Evolutionary conservation across 2,888 invertebrate genomes (phyloP).

Genomic region (Tribolium freemani): DNA sequence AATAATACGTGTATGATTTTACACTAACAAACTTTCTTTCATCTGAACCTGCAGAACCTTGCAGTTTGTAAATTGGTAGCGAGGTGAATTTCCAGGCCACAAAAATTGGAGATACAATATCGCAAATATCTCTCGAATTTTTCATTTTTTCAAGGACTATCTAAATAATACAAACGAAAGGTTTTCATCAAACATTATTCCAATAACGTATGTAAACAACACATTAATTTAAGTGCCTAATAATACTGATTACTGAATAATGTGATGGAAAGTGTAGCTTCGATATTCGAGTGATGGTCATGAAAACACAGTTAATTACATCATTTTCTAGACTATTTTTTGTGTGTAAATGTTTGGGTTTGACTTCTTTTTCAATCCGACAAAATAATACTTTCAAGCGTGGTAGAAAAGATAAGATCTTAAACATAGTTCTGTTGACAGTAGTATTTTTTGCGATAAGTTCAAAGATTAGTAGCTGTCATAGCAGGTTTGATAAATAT

Average conservation of each 20-base stretch:
- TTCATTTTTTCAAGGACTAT: too few relatives aligned
- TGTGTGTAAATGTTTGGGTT: slow-evolving; percentile 1
- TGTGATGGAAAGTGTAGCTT: not conserved
- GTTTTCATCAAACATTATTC: too few relatives aligned
- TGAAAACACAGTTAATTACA: not conserved
- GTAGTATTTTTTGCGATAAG: not conserved
- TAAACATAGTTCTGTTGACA: not conserved
- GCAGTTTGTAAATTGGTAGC: not conserved
- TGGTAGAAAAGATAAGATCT: not conserved
- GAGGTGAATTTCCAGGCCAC: not conserved
- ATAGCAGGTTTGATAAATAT: not conserved
- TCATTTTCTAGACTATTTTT: not conserved
- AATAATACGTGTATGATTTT: not conserved
- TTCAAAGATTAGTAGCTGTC: not conserved
- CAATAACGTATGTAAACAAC: not conserved
- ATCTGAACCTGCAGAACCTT: not conserved
- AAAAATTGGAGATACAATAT: not conserved
- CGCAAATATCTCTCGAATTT: not conserved
- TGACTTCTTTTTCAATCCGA: not conserved
- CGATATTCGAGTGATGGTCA: not conserved
- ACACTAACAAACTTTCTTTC: not conserved
- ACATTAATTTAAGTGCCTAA: not conserved
- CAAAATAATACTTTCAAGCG: not conserved
- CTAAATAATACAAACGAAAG: too few relatives aligned
- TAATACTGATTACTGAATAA: not conserved